phyloP scores from a whole-genome alignment of 2,888 invertebrate species.

The Lamproptera curius region DNA sequence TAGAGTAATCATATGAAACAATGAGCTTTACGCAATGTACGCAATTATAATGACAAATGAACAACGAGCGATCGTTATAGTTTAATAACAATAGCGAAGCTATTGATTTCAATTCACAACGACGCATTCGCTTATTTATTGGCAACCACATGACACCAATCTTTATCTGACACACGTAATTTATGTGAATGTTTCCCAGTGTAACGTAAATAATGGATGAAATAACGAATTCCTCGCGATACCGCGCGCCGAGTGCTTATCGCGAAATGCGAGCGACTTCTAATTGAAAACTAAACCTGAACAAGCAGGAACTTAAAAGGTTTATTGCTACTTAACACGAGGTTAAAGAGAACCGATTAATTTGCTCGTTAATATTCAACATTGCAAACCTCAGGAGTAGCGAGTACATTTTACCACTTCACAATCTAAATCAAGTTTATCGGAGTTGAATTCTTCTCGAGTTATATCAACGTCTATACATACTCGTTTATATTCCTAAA shows the following conservation, averaged over 20 bases:
- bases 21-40: too few relatives aligned
- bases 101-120: constrained; percentile 8
- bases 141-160: constrained; percentile 11
- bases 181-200: constrained; percentile 10
- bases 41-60: constrained; percentile 10
- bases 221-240: constrained; percentile 45
- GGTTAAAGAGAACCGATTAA: constrained; percentile 27
- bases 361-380: constrained; percentile 36
- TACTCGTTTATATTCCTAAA: too few relatives aligned
- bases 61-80: constrained; percentile 3
- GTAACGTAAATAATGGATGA: constrained; percentile 24
- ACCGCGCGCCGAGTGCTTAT: constrained; percentile 42
- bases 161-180: constrained; percentile 14
- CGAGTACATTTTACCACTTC: constrained; percentile 32
- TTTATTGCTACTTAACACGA: constrained; percentile 39
- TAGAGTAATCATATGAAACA: too few relatives aligned
- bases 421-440: constrained; percentile 27
- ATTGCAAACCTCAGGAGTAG: constrained; percentile 29
- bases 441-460: constrained; percentile 10
- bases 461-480: constrained; percentile 16
- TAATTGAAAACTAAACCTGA: constrained; percentile 44
- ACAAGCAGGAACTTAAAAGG: constrained; percentile 39
- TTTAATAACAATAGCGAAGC: constrained; percentile 9
- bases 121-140: constrained; percentile 1
- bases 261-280: constrained; percentile 32